Evolutionary conservation across 2,888 invertebrate species (phyloP).

Genomic region (Lordiphosa andalusiaca): DNA sequence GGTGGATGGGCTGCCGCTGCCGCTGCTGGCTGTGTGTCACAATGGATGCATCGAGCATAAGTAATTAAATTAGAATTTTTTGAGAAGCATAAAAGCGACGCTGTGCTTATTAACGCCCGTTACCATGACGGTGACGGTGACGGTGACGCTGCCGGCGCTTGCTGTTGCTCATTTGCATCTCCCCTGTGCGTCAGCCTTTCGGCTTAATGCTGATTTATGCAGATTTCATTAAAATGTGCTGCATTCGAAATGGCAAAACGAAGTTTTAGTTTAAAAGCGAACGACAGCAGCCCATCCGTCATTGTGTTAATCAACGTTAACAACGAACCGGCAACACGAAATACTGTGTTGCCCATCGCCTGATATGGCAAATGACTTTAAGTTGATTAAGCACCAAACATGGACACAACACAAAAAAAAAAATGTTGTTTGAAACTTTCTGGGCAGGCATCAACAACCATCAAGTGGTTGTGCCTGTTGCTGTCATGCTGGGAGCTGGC

Average conservation of each 20-base stretch:
- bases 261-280: conserved; percentile 56
- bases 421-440: conserved; percentile 19
- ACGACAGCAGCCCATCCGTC: conserved; percentile 62
- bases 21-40: conserved; percentile 47
- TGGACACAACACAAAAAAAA: no score
- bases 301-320: conserved; percentile 76
- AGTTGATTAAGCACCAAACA: conserved; percentile 58
- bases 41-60: conserved; percentile 78
- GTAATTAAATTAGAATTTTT: conserved; percentile 80
- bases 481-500: conserved; percentile 46
- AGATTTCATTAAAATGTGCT: conserved; percentile 69
- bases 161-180: conserved; percentile 71
- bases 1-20: not conserved
- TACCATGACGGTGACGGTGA: conserved; percentile 53
- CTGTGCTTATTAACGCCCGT: conserved; percentile 63
- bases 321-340: conserved; percentile 63
- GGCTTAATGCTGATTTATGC: conserved; percentile 72
- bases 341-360: conserved; percentile 47
- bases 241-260: conserved; percentile 58
- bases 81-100: conserved; percentile 63
- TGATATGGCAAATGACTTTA: conserved; percentile 51
- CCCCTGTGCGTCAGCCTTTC: conserved; percentile 22
- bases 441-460: conserved; percentile 5
- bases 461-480: conserved; percentile 62
- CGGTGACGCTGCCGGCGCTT: conserved; percentile 24